phyloP scores from a whole-genome alignment of 1,140 invertebrate genomes.

The Drosophila erecta region DNA sequence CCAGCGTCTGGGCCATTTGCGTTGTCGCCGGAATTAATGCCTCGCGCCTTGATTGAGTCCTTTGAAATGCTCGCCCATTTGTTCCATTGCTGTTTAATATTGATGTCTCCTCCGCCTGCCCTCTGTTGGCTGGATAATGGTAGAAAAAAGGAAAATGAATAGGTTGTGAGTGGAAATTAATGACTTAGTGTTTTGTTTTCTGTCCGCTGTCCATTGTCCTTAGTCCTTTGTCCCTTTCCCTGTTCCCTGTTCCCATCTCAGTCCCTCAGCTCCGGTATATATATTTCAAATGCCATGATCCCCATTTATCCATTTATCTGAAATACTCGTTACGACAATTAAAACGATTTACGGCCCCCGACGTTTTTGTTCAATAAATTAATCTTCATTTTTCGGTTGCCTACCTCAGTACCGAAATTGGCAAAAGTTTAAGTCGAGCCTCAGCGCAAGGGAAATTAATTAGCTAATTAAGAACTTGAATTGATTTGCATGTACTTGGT shows the following conservation, averaged over 20 bases:
- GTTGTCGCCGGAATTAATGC: slow-evolving; percentile 73
- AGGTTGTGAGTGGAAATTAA: slow-evolving; percentile 67
- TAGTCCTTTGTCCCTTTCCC: background rate
- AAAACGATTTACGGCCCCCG: slow-evolving; percentile 70
- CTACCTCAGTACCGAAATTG: background rate
- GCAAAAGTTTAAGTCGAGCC: slow-evolving; percentile 26
- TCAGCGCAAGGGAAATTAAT: slow-evolving; percentile 65
- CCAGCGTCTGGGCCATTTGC: slow-evolving; percentile 62
- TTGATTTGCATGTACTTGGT: slow-evolving; percentile 56
- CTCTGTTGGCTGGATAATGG: slow-evolving; percentile 33
- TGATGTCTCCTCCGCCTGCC: slow-evolving; percentile 45
- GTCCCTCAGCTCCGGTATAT: slow-evolving; percentile 33
- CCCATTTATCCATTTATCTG: slow-evolving; percentile 79
- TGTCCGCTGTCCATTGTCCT: slow-evolving; percentile 6
- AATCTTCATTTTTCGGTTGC: slow-evolving; percentile 46
- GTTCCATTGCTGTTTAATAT: slow-evolving; percentile 73
- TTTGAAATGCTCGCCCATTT: slow-evolving; percentile 75
- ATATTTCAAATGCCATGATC: slow-evolving; percentile 70
- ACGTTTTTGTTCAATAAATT: slow-evolving; percentile 73
- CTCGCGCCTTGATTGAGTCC: slow-evolving; percentile 79
- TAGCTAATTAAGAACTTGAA: slow-evolving; percentile 74
- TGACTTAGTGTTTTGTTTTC: slow-evolving; percentile 72
- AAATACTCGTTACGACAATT: slow-evolving; percentile 71
- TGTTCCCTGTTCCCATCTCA: slow-evolving; percentile 1
- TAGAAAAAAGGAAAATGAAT: slow-evolving; percentile 41